Conservation (phyloP, 2,797 vertebrate genomes). For the Rhinogobio ventralis region DNA sequence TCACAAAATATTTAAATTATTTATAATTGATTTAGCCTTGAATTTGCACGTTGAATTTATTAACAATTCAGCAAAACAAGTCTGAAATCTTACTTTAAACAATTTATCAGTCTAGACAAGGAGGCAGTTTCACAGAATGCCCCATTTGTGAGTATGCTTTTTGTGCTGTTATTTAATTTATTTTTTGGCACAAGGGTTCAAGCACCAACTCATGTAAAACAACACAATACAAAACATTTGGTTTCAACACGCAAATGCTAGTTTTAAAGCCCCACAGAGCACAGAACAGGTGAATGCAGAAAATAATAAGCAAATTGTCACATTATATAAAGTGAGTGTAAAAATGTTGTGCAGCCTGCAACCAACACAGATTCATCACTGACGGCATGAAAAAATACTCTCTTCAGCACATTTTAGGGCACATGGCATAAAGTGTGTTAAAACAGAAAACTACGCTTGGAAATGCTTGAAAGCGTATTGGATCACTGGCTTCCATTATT, state of each 20-base stretch:
- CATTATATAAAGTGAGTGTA: conserved; percentile 51
- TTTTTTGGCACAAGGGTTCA: neutral
- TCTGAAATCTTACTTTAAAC: neutral
- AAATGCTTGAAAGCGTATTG: conserved; percentile 43
- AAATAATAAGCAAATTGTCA: conserved; percentile 52
- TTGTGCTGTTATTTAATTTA: neutral
- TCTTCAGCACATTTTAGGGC: conserved; percentile 45
- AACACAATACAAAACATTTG: conserved; percentile 24
- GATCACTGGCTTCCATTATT: conserved; percentile 42
- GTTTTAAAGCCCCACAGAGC: conserved; percentile 8
- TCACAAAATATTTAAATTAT: neutral
- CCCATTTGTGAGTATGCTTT: neutral
- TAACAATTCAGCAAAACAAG: neutral
- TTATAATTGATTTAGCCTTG: neutral
- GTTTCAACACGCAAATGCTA: conserved; percentile 20
- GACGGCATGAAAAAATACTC: conserved; percentile 43
- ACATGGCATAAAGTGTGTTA: conserved; percentile 37
- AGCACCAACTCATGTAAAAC: conserved; percentile 16
- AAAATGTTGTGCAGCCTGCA: conserved; percentile 44
- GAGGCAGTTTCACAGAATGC: neutral
- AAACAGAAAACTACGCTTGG: conserved; percentile 27
- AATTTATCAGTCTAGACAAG: neutral
- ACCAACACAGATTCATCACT: conserved; percentile 48
- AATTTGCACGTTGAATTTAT: neutral
- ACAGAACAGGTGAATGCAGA: conserved; percentile 37